Conservation (phyloP, 1,140 invertebrate genomes). For the Dinoponera quadriceps region DNA sequence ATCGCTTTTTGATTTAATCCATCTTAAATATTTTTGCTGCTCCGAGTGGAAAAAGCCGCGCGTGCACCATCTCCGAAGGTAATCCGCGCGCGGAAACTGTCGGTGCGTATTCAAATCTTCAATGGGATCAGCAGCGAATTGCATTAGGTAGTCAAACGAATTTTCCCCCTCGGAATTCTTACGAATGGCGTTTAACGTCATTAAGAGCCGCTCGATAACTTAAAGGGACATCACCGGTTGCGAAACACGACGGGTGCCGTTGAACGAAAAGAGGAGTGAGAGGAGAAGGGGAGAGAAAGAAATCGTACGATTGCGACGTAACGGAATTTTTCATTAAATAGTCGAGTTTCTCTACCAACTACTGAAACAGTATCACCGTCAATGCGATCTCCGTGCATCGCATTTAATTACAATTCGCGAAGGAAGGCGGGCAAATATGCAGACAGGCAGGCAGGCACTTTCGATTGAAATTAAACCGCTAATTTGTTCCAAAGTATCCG, state of each 20-base stretch:
- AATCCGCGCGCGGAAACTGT: slow-evolving; percentile 14
- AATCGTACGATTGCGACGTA: slow-evolving; percentile 36
- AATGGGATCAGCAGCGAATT: slow-evolving; percentile 50
- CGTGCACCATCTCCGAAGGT: background rate
- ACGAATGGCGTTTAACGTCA: slow-evolving; percentile 45
- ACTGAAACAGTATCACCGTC: slow-evolving; percentile 6
- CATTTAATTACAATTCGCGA: slow-evolving; percentile 44
- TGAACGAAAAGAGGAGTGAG: background rate
- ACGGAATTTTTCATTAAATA: slow-evolving; percentile 58
- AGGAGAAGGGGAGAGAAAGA: too few relatives aligned
- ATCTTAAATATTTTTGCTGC: slow-evolving; percentile 5
- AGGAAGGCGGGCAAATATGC: background rate
- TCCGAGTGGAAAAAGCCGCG: background rate
- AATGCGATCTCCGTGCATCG: slow-evolving; percentile 3
- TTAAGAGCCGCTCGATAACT: slow-evolving; percentile 49
- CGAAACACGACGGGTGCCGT: slow-evolving; percentile 10
- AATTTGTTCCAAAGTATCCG: slow-evolving; percentile 6
- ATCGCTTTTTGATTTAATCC: slow-evolving; percentile 33
- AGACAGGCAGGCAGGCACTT: background rate
- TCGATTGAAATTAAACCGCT: slow-evolving; percentile 16
- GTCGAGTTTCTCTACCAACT: slow-evolving; percentile 33
- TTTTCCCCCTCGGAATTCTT: slow-evolving; percentile 51
- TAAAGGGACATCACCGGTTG: slow-evolving; percentile 33
- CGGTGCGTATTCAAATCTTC: slow-evolving; percentile 52
- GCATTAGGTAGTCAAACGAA: slow-evolving; percentile 65